These are phyloP conservation scores for Himalopsyche japonica DNA, from an alignment of 2,888 invertebrate genomes.

Conservation along the genomic window DNA sequence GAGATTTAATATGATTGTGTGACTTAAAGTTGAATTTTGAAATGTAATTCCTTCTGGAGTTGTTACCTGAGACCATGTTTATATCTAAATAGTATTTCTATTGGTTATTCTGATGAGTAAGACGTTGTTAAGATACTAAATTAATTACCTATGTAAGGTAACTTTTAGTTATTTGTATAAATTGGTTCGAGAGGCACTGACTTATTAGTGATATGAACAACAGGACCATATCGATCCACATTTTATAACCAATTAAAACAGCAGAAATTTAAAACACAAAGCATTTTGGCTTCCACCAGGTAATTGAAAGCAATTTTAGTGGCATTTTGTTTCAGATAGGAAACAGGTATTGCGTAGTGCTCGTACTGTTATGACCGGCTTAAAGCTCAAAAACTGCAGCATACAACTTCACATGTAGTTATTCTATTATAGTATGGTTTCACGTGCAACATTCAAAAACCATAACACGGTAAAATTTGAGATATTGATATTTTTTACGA, in stretches of 20 bases:
- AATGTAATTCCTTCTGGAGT: too few species aligned
- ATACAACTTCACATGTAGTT: not conserved
- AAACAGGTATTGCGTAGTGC: not conserved
- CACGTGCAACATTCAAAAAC: too few species aligned
- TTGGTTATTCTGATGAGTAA: too few species aligned
- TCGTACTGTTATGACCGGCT: not conserved
- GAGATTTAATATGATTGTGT: too few species aligned
- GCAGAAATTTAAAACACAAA: not conserved
- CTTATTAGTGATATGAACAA: not conserved
- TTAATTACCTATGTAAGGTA: too few species aligned
- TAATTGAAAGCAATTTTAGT: not conserved
- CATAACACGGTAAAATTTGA: too few species aligned
- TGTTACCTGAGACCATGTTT: too few species aligned
- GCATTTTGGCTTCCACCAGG: not conserved
- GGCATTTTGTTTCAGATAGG: not conserved
- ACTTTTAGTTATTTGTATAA: not conserved
- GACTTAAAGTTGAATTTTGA: too few species aligned
- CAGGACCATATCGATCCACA: not conserved
- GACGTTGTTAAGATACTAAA: too few species aligned
- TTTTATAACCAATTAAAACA: not conserved
- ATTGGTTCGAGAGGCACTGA: not conserved
- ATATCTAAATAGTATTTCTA: too few species aligned
- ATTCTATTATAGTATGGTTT: not conserved
- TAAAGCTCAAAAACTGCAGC: not conserved
- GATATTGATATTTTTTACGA: too few species aligned